Conservation (phyloP, 2,888 invertebrate species). For the Siphlonurus alternatus region DNA sequence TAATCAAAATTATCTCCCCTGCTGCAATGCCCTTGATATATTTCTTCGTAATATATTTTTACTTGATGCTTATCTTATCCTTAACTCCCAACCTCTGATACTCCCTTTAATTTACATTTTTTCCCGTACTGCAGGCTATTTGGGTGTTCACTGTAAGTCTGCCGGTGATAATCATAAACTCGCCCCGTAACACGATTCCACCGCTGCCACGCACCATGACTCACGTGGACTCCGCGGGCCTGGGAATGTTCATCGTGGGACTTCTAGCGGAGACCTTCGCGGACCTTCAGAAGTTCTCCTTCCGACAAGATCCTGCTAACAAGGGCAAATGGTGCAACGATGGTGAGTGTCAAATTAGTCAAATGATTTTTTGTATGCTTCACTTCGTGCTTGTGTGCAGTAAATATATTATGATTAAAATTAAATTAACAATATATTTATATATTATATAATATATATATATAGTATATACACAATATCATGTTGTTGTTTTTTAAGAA, state of each 20-base stretch:
- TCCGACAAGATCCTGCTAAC: slow-evolving; percentile 73
- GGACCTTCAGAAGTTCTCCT: slow-evolving; percentile 82
- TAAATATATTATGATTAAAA: too few relatives aligned
- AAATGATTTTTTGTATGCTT: too few relatives aligned
- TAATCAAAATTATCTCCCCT: neutral
- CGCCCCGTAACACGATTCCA: slow-evolving; percentile 57
- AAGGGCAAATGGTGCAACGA: slow-evolving; percentile 88
- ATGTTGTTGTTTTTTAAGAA: too few relatives aligned
- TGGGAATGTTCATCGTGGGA: slow-evolving; percentile 69
- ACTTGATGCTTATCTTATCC: too few relatives aligned
- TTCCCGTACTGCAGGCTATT: slow-evolving; percentile 47
- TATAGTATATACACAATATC: too few relatives aligned
- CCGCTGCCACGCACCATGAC: slow-evolving; percentile 67
- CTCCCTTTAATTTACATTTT: too few relatives aligned
- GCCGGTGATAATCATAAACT: slow-evolving; percentile 81
- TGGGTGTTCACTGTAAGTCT: slow-evolving; percentile 87
- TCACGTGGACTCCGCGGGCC: slow-evolving; percentile 69
- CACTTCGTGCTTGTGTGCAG: too few relatives aligned
- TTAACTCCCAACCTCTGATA: too few relatives aligned
- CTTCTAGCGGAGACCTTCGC: slow-evolving; percentile 77
- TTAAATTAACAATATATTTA: neutral
- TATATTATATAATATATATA: neutral
- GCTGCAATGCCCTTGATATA: neutral
- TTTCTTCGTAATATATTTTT: neutral
- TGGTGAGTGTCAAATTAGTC: slow-evolving; percentile 33